Evolutionary conservation across 1,140 invertebrate genomes (phyloP).

Genomic region (Meloidogyne floridensis): DNA sequence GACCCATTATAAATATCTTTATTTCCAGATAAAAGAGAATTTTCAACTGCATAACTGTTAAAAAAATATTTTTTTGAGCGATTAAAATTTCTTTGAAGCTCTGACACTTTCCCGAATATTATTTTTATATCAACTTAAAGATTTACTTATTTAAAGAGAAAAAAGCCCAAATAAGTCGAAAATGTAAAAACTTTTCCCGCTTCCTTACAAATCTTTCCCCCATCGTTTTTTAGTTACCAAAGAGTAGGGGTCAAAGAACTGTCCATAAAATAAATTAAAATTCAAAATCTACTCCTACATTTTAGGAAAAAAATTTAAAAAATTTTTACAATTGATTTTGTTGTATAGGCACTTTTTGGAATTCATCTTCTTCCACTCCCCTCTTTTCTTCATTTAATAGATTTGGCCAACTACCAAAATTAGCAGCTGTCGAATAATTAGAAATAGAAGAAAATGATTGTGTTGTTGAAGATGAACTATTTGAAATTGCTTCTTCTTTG

Average conservation of each 20-base stretch:
- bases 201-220: no score
- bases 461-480: not conserved
- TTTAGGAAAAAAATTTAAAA: not conserved
- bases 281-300: no score
- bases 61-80: not conserved
- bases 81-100: no score
- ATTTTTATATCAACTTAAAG: no score
- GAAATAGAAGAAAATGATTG: not conserved
- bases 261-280: no score
- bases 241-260: no score
- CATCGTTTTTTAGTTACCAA: no score
- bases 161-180: no score
- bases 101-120: no score
- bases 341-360: slow-evolving; percentile 1
- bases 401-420: not conserved
- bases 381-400: not conserved
- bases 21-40: not conserved
- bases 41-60: not conserved
- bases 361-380: not conserved
- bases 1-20: not conserved
- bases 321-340: not conserved
- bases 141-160: no score
- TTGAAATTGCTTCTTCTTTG: not conserved
- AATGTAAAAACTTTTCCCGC: no score
- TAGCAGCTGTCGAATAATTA: not conserved